Evolutionary conservation across 2,797 vertebrate genomes (phyloP).

Genomic region (Lithobates pipiens): DNA sequence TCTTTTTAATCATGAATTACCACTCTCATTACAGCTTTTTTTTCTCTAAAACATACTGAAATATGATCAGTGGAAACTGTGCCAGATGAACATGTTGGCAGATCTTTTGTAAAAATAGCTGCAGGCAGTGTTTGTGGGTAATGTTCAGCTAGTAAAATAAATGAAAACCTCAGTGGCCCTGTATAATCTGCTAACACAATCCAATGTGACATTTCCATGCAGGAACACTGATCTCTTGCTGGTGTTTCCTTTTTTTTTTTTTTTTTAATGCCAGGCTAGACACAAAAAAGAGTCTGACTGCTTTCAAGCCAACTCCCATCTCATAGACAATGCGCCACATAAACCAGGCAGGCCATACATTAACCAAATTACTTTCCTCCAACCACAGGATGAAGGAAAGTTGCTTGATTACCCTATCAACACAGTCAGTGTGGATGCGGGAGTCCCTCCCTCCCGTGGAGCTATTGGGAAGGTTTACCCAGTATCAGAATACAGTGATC

Average conservation of each 20-base stretch:
- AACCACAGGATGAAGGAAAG: too few relatives aligned
- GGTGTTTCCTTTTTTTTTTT: neutral
- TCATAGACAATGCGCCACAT: too few relatives aligned
- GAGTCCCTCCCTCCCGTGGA: too few relatives aligned
- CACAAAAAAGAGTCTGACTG: neutral
- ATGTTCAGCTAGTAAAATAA: neutral
- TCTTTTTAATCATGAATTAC: neutral
- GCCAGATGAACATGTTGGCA: constrained; percentile 1
- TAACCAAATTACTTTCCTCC: too few relatives aligned
- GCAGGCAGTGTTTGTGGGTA: neutral
- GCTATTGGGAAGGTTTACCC: too few relatives aligned
- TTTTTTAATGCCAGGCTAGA: neutral
- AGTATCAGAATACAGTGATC: too few relatives aligned
- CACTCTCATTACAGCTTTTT: neutral
- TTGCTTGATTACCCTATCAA: too few relatives aligned
- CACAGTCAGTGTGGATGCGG: too few relatives aligned
- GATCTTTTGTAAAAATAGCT: constrained; percentile 7
- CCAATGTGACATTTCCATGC: neutral
- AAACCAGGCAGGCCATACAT: too few relatives aligned
- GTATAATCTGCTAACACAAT: neutral
- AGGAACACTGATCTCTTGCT: neutral
- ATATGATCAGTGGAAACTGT: neutral
- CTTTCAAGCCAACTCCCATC: too few relatives aligned
- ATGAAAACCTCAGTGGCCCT: neutral
- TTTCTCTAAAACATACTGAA: neutral